Percentiles rank a stretch among this genome's conserved stretches.
Conservation (phyloP, 2,888 invertebrate species). For the Drosophila phalerata region DNA sequence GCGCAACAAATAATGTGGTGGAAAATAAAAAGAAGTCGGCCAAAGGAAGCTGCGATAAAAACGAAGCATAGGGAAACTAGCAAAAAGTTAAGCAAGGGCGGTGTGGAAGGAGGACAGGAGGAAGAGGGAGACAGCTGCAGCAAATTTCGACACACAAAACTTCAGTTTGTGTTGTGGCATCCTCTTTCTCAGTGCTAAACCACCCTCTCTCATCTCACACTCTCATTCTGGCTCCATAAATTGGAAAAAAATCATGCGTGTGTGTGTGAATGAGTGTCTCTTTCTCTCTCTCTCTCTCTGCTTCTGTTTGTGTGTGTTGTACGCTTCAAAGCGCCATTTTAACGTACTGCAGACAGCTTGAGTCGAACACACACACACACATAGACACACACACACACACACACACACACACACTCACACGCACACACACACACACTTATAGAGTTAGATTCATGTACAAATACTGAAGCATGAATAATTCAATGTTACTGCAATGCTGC, state of each 20-base stretch:
- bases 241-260: conserved; percentile 50
- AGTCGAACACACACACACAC: conserved; percentile 43
- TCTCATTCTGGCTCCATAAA: conserved; percentile 55
- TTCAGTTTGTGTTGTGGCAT: conserved; percentile 64
- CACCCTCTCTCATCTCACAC: conserved; percentile 51
- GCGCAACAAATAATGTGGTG: conserved; percentile 71
- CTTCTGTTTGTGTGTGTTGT: conserved; percentile 26
- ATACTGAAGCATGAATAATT: conserved; percentile 67
- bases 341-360: conserved; percentile 46
- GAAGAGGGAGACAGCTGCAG: conserved; percentile 12
- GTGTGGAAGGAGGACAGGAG: not conserved
- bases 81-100: conserved; percentile 78
- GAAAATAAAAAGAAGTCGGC: conserved; percentile 11
- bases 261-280: conserved; percentile 14
- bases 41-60: conserved; percentile 10
- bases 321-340: conserved; percentile 60
- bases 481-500: conserved; percentile 72
- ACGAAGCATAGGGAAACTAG: conserved; percentile 67
- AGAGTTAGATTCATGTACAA: conserved; percentile 41
- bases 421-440: conserved; percentile 8
- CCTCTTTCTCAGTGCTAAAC: conserved; percentile 44
- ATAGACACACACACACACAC: not conserved
- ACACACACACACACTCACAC: conserved; percentile 1
- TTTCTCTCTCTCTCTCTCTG: conserved; percentile 21
- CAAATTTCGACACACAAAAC: conserved; percentile 43